Conservation (phyloP, 2,113 vertebrate genomes). For the Raphicerus campestris region DNA sequence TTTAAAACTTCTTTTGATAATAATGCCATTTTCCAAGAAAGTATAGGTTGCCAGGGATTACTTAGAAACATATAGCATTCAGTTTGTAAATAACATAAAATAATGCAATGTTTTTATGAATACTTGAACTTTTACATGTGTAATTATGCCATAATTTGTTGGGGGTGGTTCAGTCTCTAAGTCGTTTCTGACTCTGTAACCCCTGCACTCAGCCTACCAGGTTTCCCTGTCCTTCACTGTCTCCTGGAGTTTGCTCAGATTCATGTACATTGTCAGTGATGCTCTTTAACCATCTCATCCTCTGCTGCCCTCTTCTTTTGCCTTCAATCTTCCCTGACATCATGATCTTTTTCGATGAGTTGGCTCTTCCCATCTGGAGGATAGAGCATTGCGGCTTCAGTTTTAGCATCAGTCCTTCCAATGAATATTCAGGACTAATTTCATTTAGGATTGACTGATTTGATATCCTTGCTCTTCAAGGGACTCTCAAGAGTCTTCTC, state of each 20-base stretch:
- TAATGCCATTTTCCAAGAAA: background rate
- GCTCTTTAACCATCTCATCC: background rate
- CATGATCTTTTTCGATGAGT: background rate
- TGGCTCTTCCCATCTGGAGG: background rate
- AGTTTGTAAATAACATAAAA: background rate
- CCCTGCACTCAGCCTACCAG: background rate
- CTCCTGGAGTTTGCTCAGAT: background rate
- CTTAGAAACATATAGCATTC: background rate
- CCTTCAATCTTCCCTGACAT: background rate
- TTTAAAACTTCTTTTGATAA: background rate
- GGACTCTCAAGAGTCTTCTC: background rate
- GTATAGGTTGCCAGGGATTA: background rate
- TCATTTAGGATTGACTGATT: background rate
- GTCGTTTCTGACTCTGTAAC: background rate
- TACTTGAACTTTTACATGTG: background rate
- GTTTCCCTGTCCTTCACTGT: background rate
- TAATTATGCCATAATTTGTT: background rate
- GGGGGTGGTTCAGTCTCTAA: background rate
- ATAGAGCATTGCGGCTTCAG: background rate
- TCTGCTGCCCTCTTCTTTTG: background rate
- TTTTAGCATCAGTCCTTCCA: background rate
- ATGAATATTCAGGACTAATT: background rate
- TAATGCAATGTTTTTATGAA: background rate
- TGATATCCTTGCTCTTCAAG: background rate
- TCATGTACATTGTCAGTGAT: background rate